These are phyloP conservation scores for Macquaria australasica DNA, from an alignment of 2,113 vertebrate species.

Conservation along the genomic window DNA sequence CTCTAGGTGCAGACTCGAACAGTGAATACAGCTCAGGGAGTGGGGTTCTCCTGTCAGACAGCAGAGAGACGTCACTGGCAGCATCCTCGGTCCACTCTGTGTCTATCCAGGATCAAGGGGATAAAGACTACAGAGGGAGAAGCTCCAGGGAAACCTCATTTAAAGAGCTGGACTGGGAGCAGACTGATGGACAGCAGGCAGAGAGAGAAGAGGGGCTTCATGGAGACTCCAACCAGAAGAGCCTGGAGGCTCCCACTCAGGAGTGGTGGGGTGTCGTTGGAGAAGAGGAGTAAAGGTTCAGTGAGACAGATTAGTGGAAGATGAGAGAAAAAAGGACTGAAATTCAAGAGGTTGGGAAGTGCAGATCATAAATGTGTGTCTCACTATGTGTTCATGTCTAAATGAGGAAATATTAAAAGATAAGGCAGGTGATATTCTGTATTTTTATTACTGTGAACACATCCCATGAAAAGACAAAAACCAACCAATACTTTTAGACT, in stretches of 20 bases:
- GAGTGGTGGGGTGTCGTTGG: slow-evolving; percentile 47
- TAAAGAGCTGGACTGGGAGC: slow-evolving; percentile 52
- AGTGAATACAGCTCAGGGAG: slow-evolving; percentile 75
- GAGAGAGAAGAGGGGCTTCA: slow-evolving; percentile 14
- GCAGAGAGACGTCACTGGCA: slow-evolving; percentile 68
- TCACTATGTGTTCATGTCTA: not conserved
- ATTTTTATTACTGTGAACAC: not conserved
- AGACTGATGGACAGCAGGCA: slow-evolving; percentile 19
- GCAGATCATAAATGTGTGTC: not conserved
- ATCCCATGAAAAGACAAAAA: slow-evolving; percentile 27
- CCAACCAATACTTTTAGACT: not conserved
- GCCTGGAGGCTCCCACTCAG: slow-evolving; percentile 32
- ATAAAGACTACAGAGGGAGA: slow-evolving; percentile 32
- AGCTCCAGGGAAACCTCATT: slow-evolving; percentile 40
- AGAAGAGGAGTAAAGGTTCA: slow-evolving; percentile 62
- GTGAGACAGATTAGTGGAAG: slow-evolving; percentile 4
- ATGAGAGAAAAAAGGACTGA: slow-evolving; percentile 3
- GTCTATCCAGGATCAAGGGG: slow-evolving; percentile 26
- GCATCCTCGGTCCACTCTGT: slow-evolving; percentile 44
- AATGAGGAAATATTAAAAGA: not conserved
- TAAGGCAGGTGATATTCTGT: not conserved
- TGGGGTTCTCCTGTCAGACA: slow-evolving; percentile 73
- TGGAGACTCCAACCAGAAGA: slow-evolving; percentile 44
- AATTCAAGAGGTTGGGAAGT: not conserved
- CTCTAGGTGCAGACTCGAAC: slow-evolving; percentile 74